These are phyloP conservation scores for Thaleichthys pacificus DNA, from an alignment of 2,797 vertebrate species.

Conservation along the genomic window DNA sequence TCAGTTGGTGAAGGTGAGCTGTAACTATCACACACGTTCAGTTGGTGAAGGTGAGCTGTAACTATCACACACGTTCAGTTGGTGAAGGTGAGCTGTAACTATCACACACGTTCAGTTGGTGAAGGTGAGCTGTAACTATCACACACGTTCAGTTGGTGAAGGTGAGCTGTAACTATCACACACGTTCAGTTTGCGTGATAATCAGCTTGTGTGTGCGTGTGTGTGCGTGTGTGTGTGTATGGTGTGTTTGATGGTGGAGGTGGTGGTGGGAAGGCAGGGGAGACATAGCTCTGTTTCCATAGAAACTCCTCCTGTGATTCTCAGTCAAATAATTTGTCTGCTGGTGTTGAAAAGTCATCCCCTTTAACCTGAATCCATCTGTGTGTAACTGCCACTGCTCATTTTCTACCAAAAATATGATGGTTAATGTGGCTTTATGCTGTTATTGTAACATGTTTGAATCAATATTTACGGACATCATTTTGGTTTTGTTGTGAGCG, in stretches of 20 bases:
- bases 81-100: too few species aligned
- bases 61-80: too few species aligned
- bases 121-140: too few species aligned
- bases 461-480: neutral
- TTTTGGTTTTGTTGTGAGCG: neutral
- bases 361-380: conserved; percentile 1
- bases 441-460: too few species aligned
- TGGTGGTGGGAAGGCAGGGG: neutral
- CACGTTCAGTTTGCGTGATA: too few species aligned
- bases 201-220: conserved; percentile 6
- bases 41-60: neutral
- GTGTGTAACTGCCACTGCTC: neutral
- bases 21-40: neutral
- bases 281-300: conserved; percentile 22
- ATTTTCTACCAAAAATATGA: too few species aligned
- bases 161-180: too few species aligned
- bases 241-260: neutral
- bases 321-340: conserved; percentile 2
- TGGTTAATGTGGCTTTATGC: too few species aligned
- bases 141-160: too few species aligned
- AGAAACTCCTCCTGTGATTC: conserved; percentile 21
- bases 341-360: conserved; percentile 5
- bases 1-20: conserved; percentile 84
- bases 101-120: too few species aligned
- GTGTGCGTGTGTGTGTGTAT: conserved; percentile 1